These are phyloP conservation scores for Bimastos eiseni DNA, from an alignment of 2,888 invertebrate genomes.

Conservation along the genomic window DNA sequence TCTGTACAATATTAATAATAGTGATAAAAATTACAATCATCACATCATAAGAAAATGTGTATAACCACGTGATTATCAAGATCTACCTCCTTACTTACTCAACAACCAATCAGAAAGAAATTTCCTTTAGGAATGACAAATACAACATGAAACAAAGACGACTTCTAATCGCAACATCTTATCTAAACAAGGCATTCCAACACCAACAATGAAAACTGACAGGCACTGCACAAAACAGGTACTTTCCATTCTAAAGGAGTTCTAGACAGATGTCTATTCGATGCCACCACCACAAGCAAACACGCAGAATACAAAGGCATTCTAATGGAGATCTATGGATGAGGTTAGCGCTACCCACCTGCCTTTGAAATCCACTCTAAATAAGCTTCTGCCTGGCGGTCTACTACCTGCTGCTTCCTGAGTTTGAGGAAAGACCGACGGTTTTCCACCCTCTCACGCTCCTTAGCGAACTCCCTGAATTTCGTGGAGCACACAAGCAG, in stretches of 20 bases:
- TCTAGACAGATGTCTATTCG: neutral
- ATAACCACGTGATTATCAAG: too few species aligned
- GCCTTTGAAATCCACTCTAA: constrained; percentile 99
- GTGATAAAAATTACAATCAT: neutral
- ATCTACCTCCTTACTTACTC: neutral
- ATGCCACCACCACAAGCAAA: constrained; percentile 18
- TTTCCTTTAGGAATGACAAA: neutral
- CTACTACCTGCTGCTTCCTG: constrained; percentile 95
- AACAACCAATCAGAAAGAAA: neutral
- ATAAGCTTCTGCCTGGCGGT: constrained; percentile 97
- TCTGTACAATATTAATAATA: neutral
- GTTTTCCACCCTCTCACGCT: constrained; percentile 99
- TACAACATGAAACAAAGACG: neutral
- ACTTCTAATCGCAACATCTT: neutral
- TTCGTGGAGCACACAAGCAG: neutral
- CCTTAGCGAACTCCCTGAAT: constrained; percentile 98
- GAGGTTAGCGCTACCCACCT: constrained; percentile 68
- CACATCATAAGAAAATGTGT: too few species aligned
- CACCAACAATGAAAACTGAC: constrained; percentile 2
- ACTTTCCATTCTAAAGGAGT: constrained; percentile 6
- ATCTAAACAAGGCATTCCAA: neutral
- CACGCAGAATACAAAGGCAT: constrained; percentile 14
- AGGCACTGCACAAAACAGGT: neutral
- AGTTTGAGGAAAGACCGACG: constrained; percentile 98
- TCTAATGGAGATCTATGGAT: constrained; percentile 10